These are phyloP conservation scores for Drosophila melanica DNA, from an alignment of 1,140 invertebrate species.

Conservation along the genomic window DNA sequence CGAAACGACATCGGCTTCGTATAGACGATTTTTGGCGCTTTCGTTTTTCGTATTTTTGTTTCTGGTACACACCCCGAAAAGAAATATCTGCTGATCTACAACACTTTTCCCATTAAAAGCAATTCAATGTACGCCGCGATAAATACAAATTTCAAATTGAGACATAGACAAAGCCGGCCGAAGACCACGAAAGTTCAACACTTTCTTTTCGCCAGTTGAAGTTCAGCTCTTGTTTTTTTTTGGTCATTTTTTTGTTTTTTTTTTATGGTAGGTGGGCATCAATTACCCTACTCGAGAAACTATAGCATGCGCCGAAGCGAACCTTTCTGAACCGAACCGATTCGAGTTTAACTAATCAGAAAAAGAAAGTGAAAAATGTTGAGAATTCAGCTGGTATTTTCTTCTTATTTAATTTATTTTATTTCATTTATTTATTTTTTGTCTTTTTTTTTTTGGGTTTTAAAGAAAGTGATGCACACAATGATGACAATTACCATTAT, in stretches of 20 bases:
- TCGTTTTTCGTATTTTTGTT: constrained; percentile 41
- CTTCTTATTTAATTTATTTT: neutral
- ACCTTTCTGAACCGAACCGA: constrained; percentile 3
- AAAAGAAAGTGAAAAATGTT: constrained; percentile 72
- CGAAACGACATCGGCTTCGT: constrained; percentile 30
- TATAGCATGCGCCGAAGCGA: constrained; percentile 31
- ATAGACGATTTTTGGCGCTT: constrained; percentile 67
- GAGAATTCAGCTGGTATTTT: constrained; percentile 22
- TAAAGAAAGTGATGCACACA: constrained; percentile 35
- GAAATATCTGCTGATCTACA: constrained; percentile 56
- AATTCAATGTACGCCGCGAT: constrained; percentile 71
- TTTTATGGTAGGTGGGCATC: constrained; percentile 54
- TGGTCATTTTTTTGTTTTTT: neutral
- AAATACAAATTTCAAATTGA: constrained; percentile 68
- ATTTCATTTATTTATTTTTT: neutral
- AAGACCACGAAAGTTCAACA: constrained; percentile 63
- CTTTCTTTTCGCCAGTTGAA: constrained; percentile 73
- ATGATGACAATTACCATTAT: neutral
- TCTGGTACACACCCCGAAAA: constrained; percentile 26
- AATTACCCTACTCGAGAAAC: constrained; percentile 54
- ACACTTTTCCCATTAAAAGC: constrained; percentile 65
- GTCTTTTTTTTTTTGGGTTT: neutral
- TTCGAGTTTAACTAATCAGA: constrained; percentile 25
- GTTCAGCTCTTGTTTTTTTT: constrained; percentile 53
- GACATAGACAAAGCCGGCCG: constrained; percentile 52